Percentiles rank a stretch among this genome's conserved stretches.
These are phyloP conservation scores for Mactromeris polynyma DNA, from an alignment of 2,888 invertebrate species.

Conservation along the genomic window DNA sequence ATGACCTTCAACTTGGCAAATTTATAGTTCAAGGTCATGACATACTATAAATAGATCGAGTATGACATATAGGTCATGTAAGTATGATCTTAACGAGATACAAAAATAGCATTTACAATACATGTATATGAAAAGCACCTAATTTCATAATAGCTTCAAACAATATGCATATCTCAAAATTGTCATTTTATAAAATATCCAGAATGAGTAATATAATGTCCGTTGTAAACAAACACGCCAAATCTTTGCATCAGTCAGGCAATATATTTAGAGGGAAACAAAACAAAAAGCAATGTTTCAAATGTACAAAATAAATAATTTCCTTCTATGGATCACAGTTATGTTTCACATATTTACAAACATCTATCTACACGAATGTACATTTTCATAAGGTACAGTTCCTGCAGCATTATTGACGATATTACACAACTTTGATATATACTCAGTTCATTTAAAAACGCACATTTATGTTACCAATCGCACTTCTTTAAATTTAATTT, in stretches of 20 bases:
- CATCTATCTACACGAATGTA: background rate
- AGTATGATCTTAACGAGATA: background rate
- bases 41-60: too few species aligned
- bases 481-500: too few species aligned
- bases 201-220: too few species aligned
- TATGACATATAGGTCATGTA: background rate
- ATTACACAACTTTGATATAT: too few species aligned
- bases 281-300: background rate
- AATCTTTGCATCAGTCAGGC: too few species aligned
- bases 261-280: too few species aligned
- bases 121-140: background rate
- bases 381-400: background rate
- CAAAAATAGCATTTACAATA: slow-evolving; percentile 3
- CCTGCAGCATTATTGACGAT: too few species aligned
- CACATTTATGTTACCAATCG: too few species aligned
- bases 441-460: too few species aligned
- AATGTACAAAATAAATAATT: background rate
- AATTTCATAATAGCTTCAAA: background rate
- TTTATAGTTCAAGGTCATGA: too few species aligned
- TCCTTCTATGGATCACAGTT: background rate
- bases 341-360: background rate
- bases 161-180: background rate
- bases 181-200: background rate
- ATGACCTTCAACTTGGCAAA: too few species aligned
- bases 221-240: too few species aligned